Percentiles rank a stretch among this genome's conserved stretches.
phyloP scores from a whole-genome alignment of 2,888 invertebrate genomes.

The Eurois occulta region DNA sequence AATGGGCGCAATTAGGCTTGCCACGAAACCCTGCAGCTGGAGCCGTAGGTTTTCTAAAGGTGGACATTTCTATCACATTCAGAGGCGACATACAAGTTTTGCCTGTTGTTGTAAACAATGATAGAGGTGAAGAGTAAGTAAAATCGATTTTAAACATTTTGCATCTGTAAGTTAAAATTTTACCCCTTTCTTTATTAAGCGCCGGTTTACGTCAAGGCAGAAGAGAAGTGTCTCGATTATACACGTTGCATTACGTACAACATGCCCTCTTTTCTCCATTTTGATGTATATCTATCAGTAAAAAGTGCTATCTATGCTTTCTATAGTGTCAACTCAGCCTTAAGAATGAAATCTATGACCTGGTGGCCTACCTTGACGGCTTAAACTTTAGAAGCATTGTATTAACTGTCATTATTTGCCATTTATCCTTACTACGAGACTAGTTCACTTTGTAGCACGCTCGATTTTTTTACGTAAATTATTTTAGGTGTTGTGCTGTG shows the following conservation, averaged over 20 bases:
- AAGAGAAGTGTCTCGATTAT: neutral
- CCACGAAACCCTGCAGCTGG: slow-evolving; percentile 91
- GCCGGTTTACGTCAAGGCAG: neutral
- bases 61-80: slow-evolving; percentile 94
- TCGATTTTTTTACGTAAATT: no score
- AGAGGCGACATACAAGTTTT: slow-evolving; percentile 92
- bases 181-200: neutral
- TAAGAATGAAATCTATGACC: neutral
- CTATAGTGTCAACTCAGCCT: neutral
- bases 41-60: slow-evolving; percentile 94
- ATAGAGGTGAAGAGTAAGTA: slow-evolving; percentile 76
- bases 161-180: neutral
- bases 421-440: no score
- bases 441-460: no score
- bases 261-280: neutral
- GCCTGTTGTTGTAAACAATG: slow-evolving; percentile 77
- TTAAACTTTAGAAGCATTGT: neutral
- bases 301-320: neutral
- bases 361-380: no score
- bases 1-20: slow-evolving; percentile 95
- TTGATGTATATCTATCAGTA: neutral
- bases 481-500: no score
- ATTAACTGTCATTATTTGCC: neutral
- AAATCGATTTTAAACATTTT: neutral
- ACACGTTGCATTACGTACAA: neutral